These are phyloP conservation scores for Puma concolor DNA, from an alignment of 2,113 vertebrate genomes.

Conservation along the genomic window DNA sequence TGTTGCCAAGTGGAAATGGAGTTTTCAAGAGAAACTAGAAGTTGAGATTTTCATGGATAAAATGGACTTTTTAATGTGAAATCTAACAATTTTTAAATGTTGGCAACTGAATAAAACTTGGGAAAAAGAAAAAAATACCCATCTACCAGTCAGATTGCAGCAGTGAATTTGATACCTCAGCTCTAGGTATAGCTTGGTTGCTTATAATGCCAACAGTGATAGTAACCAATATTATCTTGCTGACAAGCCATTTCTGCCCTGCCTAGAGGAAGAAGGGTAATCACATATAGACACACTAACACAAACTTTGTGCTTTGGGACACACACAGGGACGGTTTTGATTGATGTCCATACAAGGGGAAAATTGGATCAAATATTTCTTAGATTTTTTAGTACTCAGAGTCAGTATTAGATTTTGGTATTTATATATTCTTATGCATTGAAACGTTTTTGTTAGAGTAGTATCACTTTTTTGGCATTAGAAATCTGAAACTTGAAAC, in stretches of 20 bases:
- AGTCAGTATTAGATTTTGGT: not conserved
- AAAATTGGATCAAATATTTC: not conserved
- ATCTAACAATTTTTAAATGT: constrained; percentile 28
- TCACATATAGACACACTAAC: not conserved
- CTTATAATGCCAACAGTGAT: not conserved
- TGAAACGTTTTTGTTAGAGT: constrained; percentile 32
- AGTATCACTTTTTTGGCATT: not conserved
- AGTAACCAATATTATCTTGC: not conserved
- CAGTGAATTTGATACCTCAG: not conserved
- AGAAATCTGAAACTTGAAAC: not conserved
- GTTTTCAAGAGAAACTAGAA: constrained; percentile 4
- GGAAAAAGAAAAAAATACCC: not conserved
- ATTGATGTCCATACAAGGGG: not conserved
- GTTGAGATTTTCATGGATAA: constrained; percentile 44
- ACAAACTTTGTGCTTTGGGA: not conserved
- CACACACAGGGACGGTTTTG: not conserved
- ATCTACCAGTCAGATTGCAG: not conserved
- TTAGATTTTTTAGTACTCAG: not conserved
- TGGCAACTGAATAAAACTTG: not conserved
- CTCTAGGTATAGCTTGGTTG: not conserved
- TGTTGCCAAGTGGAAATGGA: not conserved
- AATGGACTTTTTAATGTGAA: not conserved
- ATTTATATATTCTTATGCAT: not conserved
- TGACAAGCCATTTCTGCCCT: not conserved
- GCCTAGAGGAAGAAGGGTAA: not conserved